These are phyloP conservation scores for Cotesia congregata DNA, from an alignment of 2,888 invertebrate genomes.

Conservation along the genomic window DNA sequence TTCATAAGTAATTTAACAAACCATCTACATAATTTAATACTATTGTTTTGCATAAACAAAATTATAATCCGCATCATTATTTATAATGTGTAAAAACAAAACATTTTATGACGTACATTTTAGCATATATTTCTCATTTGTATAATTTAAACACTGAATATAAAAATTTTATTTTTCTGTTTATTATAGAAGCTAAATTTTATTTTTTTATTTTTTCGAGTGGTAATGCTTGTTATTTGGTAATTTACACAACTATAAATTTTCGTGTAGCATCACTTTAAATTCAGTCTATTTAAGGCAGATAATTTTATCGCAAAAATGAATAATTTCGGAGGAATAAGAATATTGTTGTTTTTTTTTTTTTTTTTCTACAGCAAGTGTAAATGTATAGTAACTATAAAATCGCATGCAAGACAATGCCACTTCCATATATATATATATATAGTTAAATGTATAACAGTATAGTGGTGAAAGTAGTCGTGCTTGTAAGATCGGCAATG, in stretches of 20 bases:
- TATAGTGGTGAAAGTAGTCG: constrained; percentile 13
- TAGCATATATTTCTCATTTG: neutral
- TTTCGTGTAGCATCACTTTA: neutral
- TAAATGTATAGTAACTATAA: neutral
- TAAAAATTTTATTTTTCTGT: neutral
- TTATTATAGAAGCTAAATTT: neutral
- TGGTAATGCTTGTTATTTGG: neutral
- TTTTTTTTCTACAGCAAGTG: neutral
- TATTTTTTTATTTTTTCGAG: neutral
- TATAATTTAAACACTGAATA: neutral
- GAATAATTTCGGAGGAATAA: neutral
- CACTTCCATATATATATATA: constrained; percentile 4
- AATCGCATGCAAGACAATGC: neutral
- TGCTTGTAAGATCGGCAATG: constrained; percentile 38
- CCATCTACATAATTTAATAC: neutral
- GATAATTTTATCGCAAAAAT: neutral
- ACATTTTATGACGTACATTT: neutral
- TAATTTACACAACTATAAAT: neutral
- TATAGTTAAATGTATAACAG: constrained; percentile 17
- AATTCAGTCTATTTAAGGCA: neutral
- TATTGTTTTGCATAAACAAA: neutral
- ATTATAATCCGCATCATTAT: neutral
- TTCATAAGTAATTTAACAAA: neutral
- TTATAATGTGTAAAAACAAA: neutral
- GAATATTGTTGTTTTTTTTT: neutral